phyloP scores from a whole-genome alignment of 1,140 invertebrate species.

The Ectropis grisescens region DNA sequence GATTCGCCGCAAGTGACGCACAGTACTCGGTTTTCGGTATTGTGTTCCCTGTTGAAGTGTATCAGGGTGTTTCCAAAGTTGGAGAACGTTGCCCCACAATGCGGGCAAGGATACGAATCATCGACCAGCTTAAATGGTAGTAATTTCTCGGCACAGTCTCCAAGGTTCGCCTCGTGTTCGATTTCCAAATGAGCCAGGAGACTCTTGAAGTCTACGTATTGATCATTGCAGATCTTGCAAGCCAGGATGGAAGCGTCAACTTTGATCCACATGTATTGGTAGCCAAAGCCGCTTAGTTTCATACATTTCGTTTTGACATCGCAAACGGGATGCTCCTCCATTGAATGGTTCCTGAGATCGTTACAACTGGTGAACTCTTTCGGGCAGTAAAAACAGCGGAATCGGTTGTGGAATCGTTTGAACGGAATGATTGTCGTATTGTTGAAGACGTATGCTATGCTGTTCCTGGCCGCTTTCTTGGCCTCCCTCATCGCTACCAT shows the following conservation, averaged over 20 bases:
- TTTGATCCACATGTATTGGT: constrained; percentile 33
- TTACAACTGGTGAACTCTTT: constrained; percentile 36
- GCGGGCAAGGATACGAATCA: constrained; percentile 35
- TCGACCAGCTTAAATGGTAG: constrained; percentile 35
- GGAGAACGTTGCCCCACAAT: constrained; percentile 29
- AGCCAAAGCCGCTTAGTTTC: constrained; percentile 27
- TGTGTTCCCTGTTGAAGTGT: constrained; percentile 33
- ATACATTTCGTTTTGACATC: constrained; percentile 32
- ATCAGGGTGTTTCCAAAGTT: constrained; percentile 39
- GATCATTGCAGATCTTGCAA: constrained; percentile 37
- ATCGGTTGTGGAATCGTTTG: constrained; percentile 42
- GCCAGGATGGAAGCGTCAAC: constrained; percentile 33
- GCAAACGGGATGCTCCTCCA: constrained; percentile 31
- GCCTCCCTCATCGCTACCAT: constrained; percentile 16
- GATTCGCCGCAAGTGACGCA: constrained; percentile 40
- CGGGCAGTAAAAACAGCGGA: constrained; percentile 48
- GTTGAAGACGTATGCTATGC: constrained; percentile 38
- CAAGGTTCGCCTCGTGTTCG: constrained; percentile 30
- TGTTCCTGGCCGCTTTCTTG: constrained; percentile 29
- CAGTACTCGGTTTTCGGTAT: constrained; percentile 35
- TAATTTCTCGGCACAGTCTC: constrained; percentile 24
- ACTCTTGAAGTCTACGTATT: constrained; percentile 18
- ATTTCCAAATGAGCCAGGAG: constrained; percentile 33
- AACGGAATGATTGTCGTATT: constrained; percentile 47
- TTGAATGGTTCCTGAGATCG: constrained; percentile 30